Conservation (phyloP, 2,113 vertebrate species). For the Helogale parvula region DNA sequence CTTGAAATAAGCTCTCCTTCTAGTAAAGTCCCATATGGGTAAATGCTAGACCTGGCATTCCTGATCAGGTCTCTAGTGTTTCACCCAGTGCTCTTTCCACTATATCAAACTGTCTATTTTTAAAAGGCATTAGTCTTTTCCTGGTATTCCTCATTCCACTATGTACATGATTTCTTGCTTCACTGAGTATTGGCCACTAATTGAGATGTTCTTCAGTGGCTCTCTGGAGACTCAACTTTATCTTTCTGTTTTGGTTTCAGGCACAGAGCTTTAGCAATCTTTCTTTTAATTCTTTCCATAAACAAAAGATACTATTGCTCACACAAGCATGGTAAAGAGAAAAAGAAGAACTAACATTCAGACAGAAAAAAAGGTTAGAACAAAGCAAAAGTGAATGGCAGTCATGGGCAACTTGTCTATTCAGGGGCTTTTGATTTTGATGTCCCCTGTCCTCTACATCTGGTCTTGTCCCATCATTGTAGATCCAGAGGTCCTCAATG, state of each 20-base stretch:
- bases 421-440: background rate
- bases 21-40: no score
- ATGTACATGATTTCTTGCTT: background rate
- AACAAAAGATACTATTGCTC: background rate
- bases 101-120: background rate
- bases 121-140: background rate
- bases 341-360: background rate
- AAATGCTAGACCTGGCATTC: background rate
- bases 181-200: background rate
- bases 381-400: background rate
- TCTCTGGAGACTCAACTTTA: background rate
- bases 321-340: background rate
- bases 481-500: background rate
- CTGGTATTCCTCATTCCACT: background rate
- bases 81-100: background rate
- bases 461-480: background rate
- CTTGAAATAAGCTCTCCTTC: background rate
- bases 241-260: background rate
- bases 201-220: background rate
- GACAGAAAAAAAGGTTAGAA: background rate
- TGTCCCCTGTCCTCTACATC: background rate
- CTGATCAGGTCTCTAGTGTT: background rate
- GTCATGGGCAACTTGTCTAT: background rate
- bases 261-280: background rate
- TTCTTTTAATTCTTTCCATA: background rate